Conservation (phyloP, 2,797 vertebrate genomes). For the Tokudaia muenninki region DNA sequence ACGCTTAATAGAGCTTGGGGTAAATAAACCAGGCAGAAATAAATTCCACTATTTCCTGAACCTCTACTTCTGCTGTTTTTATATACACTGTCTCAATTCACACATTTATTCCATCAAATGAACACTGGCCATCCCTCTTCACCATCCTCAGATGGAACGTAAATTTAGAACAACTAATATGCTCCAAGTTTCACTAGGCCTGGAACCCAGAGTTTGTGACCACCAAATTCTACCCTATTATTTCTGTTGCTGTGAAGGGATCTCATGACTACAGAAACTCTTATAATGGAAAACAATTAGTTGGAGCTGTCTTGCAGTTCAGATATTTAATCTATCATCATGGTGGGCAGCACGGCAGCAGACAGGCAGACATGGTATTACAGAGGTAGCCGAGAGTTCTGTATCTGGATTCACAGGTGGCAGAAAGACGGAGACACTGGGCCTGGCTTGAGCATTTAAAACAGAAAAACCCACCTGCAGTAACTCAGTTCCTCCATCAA, state of each 20-base stretch:
- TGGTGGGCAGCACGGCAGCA: background rate
- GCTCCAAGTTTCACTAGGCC: background rate
- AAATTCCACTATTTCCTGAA: constrained; percentile 21
- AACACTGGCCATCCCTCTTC: background rate
- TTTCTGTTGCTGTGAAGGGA: background rate
- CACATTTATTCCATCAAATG: background rate
- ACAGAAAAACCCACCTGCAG: background rate
- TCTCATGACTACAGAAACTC: background rate
- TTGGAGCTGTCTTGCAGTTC: background rate
- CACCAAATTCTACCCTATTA: background rate
- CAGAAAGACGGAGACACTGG: background rate
- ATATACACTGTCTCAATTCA: background rate
- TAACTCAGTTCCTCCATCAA: background rate
- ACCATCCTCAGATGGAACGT: background rate
- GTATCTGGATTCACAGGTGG: background rate
- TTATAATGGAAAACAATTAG: background rate
- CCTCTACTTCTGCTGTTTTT: background rate
- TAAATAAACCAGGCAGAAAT: constrained; percentile 25
- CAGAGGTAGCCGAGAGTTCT: background rate
- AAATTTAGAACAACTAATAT: background rate
- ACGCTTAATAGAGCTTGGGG: background rate
- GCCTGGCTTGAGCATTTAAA: background rate
- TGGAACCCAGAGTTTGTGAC: background rate
- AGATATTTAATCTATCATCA: background rate
- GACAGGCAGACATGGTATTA: background rate